phyloP scores from a whole-genome alignment of 2,797 vertebrate species.

The Margarornis squamiger region DNA sequence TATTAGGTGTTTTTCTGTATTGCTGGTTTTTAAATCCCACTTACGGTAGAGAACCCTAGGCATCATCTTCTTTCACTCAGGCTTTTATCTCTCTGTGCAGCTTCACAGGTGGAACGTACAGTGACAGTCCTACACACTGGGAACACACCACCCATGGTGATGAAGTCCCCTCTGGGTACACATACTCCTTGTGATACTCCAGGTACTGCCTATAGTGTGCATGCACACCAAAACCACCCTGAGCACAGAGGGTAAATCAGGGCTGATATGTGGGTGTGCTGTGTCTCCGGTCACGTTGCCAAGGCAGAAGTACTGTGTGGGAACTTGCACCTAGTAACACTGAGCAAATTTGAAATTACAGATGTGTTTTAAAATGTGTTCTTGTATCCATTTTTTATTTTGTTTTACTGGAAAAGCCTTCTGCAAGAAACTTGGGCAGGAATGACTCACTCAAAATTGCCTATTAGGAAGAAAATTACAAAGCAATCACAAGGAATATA shows the following conservation, averaged over 20 bases:
- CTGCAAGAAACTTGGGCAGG: neutral
- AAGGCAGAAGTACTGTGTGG: neutral
- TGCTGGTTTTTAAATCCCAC: neutral
- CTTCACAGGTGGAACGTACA: rapidly evolving
- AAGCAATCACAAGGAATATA: neutral
- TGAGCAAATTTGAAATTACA: neutral
- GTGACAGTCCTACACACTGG: neutral
- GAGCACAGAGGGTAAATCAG: neutral
- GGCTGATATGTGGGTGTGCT: neutral
- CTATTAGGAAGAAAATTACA: neutral
- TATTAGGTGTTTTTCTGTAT: neutral
- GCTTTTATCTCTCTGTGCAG: neutral
- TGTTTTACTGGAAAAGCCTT: neutral
- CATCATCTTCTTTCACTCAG: neutral
- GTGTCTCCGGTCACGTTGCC: neutral
- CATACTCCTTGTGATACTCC: neutral
- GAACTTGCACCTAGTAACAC: neutral
- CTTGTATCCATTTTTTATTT: neutral
- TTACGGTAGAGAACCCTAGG: neutral
- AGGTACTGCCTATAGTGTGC: neutral
- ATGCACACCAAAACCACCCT: neutral
- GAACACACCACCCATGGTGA: neutral
- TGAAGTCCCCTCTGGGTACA: neutral
- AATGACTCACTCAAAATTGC: neutral
- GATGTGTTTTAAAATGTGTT: neutral